Evolutionary conservation across 2,113 vertebrate genomes (phyloP), one percentile per base, ranked within the genome.

Genomic region (Varanus komodoensis): DNA sequence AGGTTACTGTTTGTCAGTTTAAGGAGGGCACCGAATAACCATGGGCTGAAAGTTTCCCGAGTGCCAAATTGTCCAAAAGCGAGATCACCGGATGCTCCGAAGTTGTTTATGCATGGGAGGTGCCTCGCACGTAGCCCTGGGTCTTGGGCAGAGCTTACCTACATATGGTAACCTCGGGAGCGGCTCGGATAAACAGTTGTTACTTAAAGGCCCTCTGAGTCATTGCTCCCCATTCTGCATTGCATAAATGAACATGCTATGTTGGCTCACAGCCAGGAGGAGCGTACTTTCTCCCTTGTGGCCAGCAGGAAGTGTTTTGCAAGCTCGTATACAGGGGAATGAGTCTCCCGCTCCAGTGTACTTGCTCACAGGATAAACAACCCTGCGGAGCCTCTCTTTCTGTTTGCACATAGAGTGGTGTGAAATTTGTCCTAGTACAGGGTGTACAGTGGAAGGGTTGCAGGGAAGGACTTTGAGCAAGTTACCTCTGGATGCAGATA

Each of bases 201-300:
- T 92, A 93, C 84, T 96, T 95, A 94, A 92, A 95, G 38, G 27
- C 50, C 44, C 82, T 93, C 92, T 96, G 94, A 95, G 87, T 95
- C 94, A 95, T 61, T 87, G 34, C 93, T 92, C 94, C 89, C 48
- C 91, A 84, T 90, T 86, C 8, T 74, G 83, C 78, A 8, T 95
- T 96, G 94, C 94, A 89, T 91, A 94, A 95, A 82, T 0, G 8
- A 91, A 89, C 92, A 94, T 89, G 93, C 90, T 88, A n/a, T 64
- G 1, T 77, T 88, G 90, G 90, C 78, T 73, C 64, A 29, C 34
- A 69, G 92, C 92, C 92, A 94, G 86, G 75, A 44, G 29, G 84
- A 89, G 84, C 64, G 68, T 32, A 2, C 88, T 94, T 88, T 57
- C 74, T 90, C 84, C 23, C 73, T 90, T 77, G 0, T 83, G 88